Conservation (phyloP, 37 sponge, comb jelly and placozoan species). For the Ephydatia muelleri region DNA sequence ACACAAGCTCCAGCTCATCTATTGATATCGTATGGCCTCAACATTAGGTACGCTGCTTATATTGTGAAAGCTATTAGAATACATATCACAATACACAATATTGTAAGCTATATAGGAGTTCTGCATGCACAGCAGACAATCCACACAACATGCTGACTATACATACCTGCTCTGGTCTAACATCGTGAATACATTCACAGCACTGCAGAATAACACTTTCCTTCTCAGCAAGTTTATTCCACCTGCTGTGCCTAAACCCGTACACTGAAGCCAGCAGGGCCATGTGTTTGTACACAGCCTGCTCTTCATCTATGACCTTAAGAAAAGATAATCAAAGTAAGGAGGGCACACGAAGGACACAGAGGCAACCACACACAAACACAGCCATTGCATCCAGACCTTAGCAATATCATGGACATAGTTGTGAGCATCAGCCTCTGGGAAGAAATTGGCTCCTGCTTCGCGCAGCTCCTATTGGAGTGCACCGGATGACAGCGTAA, state of each 20-base stretch:
- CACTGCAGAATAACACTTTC: conserved; percentile 21
- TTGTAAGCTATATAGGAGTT: neutral
- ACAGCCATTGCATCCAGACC: conserved; percentile 19
- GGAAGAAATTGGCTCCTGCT: conserved; percentile 71
- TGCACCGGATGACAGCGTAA: too few species aligned
- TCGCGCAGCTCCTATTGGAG: conserved; percentile 37
- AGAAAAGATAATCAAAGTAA: neutral
- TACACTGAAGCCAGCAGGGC: conserved; percentile 52
- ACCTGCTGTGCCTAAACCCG: conserved; percentile 67
- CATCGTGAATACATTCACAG: neutral
- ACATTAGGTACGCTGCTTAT: too few species aligned
- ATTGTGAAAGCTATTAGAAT: neutral
- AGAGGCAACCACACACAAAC: neutral
- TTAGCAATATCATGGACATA: conserved; percentile 60
- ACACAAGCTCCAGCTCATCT: too few species aligned
- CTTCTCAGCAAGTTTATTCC: conserved; percentile 63
- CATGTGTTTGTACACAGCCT: conserved; percentile 67
- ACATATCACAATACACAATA: neutral
- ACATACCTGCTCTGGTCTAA: neutral
- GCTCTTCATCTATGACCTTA: conserved; percentile 51
- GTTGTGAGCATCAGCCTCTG: conserved; percentile 66
- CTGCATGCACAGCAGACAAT: neutral
- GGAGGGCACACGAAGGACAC: neutral
- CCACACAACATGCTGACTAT: neutral
- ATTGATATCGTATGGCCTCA: too few species aligned